phyloP scores from a whole-genome alignment of 2,113 vertebrate genomes.

The Caloenas nicobarica region DNA sequence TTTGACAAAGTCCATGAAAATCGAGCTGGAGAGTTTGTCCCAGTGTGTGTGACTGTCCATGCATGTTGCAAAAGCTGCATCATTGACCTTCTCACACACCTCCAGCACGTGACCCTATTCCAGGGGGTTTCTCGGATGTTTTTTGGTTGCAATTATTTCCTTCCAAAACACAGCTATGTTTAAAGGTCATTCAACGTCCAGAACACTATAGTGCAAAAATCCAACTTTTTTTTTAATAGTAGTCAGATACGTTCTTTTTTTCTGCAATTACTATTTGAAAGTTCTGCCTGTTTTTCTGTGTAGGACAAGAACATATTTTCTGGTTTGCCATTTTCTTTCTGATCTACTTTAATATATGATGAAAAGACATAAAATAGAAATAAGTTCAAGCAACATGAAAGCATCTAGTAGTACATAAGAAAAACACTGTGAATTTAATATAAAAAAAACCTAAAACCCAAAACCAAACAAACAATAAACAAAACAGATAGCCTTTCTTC shows the following conservation, averaged over 20 bases:
- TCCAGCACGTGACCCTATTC: neutral
- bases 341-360: neutral
- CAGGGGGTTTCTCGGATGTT: rapidly evolving
- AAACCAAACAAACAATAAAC: neutral
- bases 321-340: neutral
- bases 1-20: neutral
- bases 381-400: neutral
- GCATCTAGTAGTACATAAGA: neutral
- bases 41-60: neutral
- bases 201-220: neutral
- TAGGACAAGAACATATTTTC: neutral
- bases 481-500: neutral
- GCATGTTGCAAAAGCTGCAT: neutral
- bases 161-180: neutral
- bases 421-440: neutral
- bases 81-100: neutral
- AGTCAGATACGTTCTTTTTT: neutral
- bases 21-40: neutral
- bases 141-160: neutral
- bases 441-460: neutral
- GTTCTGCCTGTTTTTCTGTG: neutral
- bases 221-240: neutral
- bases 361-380: neutral
- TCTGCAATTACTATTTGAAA: neutral
- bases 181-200: neutral